Base-by-base conservation (phyloP, 2,888 invertebrate species). In the Geophilus truncorum region DNA sequence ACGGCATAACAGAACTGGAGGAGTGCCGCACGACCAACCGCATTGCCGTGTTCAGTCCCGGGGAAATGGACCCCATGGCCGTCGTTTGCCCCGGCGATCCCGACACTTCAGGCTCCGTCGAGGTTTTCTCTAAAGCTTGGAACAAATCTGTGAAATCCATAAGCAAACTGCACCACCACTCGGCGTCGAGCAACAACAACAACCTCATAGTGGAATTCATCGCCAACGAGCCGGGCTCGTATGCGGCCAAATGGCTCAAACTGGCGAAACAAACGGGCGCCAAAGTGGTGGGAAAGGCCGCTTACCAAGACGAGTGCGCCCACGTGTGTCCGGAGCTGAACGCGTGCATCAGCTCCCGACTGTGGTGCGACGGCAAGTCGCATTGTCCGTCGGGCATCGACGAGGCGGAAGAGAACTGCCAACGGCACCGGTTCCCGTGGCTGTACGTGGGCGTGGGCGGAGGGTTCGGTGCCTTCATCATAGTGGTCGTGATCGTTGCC, bases 301-400 rank as follows among this genome's bases (percentile, higher is more conserved):
- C 80, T 34, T 80, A 34, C 40, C 80, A 80, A 70, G 80, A 80
- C 9, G 80, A 80, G 25, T 80, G 80, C 23, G 75, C 34, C 36
- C 45, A 45, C 18, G 40, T 36, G 9, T 80, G 80, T 28, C 80
- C 80, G 21, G 80, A 80, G 45, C 76, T 80, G 5, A 80, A 80
- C 15, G 80, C 80, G 9, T 80, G 80, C 75, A 80, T 80, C 32
- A 75, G 80, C 28, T 36, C 80, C n/a, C 15, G 75, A 25, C 40
- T 94, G 2, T 93, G 94, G 93, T 94, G 94, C 86, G 94, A 94
- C 85, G 93, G 93, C 0, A 90, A 91, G 62, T 88, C 90, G 0
- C 80, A 80, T 40, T 80, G 80, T 36, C 80, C 80, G 10, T 80
- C 80, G 18, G 57, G 75, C 0, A 78, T 36, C 5, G 78, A 78